Evolutionary conservation across 2,797 vertebrate species (phyloP).

Genomic region (Hypotaenidia philippensis): DNA sequence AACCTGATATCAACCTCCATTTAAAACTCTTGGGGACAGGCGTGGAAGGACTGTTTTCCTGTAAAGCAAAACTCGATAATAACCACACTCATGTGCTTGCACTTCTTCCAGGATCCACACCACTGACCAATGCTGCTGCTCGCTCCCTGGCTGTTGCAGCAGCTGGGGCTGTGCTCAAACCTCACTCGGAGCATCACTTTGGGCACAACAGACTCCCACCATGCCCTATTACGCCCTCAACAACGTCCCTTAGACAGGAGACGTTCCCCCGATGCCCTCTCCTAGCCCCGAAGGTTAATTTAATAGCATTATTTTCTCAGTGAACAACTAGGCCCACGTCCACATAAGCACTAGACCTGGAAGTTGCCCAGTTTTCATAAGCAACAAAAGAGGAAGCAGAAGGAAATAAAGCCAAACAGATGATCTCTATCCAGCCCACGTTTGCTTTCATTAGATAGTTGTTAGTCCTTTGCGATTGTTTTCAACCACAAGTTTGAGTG

Average conservation of each 20-base stretch:
- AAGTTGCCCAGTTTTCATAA: neutral
- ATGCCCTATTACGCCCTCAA: neutral
- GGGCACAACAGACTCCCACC: neutral
- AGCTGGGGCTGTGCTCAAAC: too few relatives aligned
- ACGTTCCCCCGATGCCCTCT: neutral
- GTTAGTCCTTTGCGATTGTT: neutral
- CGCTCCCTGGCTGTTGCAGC: rapidly evolving
- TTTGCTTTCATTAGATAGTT: neutral
- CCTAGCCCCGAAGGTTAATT: neutral
- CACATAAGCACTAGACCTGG: neutral
- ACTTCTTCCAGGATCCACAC: neutral
- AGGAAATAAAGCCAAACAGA: neutral
- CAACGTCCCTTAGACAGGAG: neutral
- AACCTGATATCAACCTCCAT: neutral
- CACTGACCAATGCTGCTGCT: rapidly evolving
- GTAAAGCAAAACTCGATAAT: neutral
- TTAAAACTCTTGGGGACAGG: neutral
- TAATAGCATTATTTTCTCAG: neutral
- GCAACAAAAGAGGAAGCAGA: neutral
- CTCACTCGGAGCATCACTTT: rapidly evolving
- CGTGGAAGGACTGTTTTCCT: neutral
- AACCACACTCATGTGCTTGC: neutral
- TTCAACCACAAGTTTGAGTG: neutral
- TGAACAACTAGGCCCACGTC: neutral
- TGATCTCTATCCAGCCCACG: neutral